A percentile compares a stretch with the other conserved stretches of the same genome.
These are phyloP conservation scores for Agrochola macilenta DNA, from an alignment of 2,888 invertebrate species.

Conservation along the genomic window DNA sequence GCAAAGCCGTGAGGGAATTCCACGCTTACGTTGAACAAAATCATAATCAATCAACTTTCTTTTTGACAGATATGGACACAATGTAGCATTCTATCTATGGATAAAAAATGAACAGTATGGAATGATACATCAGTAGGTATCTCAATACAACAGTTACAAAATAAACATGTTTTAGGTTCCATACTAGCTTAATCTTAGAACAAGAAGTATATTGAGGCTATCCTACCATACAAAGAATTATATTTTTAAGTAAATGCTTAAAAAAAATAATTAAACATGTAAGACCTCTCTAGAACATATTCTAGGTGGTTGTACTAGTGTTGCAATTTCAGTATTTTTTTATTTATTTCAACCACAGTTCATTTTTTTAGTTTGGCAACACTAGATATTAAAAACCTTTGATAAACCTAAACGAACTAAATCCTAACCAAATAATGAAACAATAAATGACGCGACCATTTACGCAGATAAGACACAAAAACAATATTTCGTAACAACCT, in stretches of 20 bases:
- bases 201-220: constrained; percentile 21
- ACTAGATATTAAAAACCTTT: constrained; percentile 18
- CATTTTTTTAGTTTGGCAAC: constrained; percentile 26
- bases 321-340: background rate
- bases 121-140: constrained; percentile 45
- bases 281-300: background rate
- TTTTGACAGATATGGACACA: background rate
- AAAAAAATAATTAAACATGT: constrained; percentile 10
- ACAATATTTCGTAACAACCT: constrained; percentile 28
- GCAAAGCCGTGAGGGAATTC: constrained; percentile 1
- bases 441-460: constrained; percentile 6
- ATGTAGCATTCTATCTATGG: background rate
- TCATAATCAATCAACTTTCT: background rate
- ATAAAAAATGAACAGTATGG: constrained; percentile 24
- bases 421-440: constrained; percentile 35
- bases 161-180: background rate
- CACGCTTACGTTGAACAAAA: constrained; percentile 15
- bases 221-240: constrained; percentile 16
- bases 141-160: constrained; percentile 22
- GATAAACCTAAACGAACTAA: constrained; percentile 33
- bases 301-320: constrained; percentile 1
- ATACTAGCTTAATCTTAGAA: constrained; percentile 30
- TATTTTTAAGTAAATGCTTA: constrained; percentile 20
- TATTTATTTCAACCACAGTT: background rate
- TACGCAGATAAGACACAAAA: constrained; percentile 20